Evolutionary conservation across 2,797 vertebrate genomes (phyloP), one percentile per base, ranked within the genome.

Genomic region (Helostoma temminkii): DNA sequence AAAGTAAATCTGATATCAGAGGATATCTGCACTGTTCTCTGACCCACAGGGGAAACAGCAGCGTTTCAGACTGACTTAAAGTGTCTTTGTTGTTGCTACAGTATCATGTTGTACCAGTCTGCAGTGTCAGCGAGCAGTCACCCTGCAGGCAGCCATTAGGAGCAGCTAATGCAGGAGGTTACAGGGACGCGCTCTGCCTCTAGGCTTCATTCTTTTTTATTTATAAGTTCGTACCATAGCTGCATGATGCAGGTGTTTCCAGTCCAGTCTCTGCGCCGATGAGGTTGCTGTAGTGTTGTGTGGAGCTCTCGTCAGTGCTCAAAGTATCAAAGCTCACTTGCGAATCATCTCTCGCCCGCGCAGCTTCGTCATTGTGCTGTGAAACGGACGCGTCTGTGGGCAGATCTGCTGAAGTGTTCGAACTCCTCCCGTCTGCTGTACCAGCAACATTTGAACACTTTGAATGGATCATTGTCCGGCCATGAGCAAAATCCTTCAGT

Each of bases 31-130:
- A n/a, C 58, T 59, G 71, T 52, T 36, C 16, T 69, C 42, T 54
- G 52, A 48, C 47, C 39, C 25, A 3, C 4, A 12, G 15, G 42
- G 54, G 30, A 50, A 42, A 30, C 65, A 25, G 70, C 63, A 71
- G 64, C 22, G 4, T 41, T 71, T 69, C 67, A 70, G 46, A 67
- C 59, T 34, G 70, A 80, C 79, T 76, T 34, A 67, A 53, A 74
- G 58, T 19, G 55, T 63, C 82, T 87, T 88, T 89, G 86, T 91
- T 88, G 74, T 73, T 24, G 41, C 59, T 50, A 84, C 78, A 55
- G 85, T 79, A 53, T 88, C 84, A 80, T 43, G 18, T 83, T 68
- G 84, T 89, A 71, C 79, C 87, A 86, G 80, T 65, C 65, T 79
- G 80, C 82, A 75, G 71, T 63, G 61, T 84, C 71, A 83, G 78